A percentile compares a stretch with the other conserved stretches of the same genome.
These are phyloP conservation scores for Pristionchus pacificus DNA, from an alignment of 1,140 invertebrate genomes.

Conservation along the genomic window DNA sequence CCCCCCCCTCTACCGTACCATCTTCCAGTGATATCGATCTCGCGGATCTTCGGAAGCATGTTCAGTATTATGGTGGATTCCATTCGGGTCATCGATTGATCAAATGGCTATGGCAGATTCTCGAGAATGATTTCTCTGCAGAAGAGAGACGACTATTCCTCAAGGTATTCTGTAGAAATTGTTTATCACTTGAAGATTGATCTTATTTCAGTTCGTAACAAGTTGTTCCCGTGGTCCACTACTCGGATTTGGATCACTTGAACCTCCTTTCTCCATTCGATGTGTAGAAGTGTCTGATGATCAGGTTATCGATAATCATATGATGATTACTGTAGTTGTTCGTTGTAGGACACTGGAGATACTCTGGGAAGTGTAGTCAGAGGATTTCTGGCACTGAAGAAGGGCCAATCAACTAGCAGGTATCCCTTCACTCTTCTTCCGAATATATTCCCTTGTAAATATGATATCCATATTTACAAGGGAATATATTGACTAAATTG, in stretches of 20 bases:
- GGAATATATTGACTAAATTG: not conserved
- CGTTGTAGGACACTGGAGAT: constrained; percentile 77
- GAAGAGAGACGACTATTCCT: constrained; percentile 87
- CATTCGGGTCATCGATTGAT: constrained; percentile 96
- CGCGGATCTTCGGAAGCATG: constrained; percentile 65
- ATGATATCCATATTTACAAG: not conserved
- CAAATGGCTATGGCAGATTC: constrained; percentile 96
- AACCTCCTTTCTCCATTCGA: constrained; percentile 96
- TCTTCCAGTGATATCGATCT: constrained; percentile 49
- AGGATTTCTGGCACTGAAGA: constrained; percentile 88
- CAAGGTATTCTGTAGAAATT: constrained; percentile 64
- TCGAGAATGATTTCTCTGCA: constrained; percentile 88
- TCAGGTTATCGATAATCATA: constrained; percentile 63
- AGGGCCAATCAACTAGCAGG: constrained; percentile 84
- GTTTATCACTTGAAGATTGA: constrained; percentile 16
- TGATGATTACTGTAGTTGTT: constrained; percentile 16
- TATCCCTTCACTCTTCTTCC: constrained; percentile 64
- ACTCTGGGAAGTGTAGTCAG: constrained; percentile 91
- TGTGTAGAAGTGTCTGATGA: constrained; percentile 98
- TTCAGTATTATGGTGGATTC: constrained; percentile 98
- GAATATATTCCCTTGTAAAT: not conserved
- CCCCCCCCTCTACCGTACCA: not conserved
- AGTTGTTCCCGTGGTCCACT: constrained; percentile 96
- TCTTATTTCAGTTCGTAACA: constrained; percentile 82
- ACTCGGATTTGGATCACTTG: constrained; percentile 90